A percentile compares a stretch with the other conserved stretches of the same genome.
Conservation (phyloP, 2,113 vertebrate species). For the Rhynchomys soricoides region DNA sequence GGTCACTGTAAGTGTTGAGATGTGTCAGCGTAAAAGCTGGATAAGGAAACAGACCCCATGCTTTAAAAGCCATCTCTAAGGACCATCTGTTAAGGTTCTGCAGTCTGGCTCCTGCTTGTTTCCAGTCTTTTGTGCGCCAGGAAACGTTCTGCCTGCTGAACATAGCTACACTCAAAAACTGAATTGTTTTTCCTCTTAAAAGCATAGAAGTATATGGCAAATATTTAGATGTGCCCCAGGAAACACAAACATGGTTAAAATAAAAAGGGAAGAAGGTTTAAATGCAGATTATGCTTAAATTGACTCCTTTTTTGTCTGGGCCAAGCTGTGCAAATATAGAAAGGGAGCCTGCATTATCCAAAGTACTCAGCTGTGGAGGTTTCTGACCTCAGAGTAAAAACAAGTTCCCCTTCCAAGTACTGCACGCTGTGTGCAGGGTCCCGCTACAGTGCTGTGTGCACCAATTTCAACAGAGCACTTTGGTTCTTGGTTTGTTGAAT, state of each 20-base stretch:
- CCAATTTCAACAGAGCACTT: neutral
- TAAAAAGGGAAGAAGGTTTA: slow-evolving; percentile 38
- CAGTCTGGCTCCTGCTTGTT: slow-evolving; percentile 54
- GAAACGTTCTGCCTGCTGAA: slow-evolving; percentile 42
- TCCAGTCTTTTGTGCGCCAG: slow-evolving; percentile 62
- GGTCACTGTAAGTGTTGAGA: slow-evolving; percentile 52
- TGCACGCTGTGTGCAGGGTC: neutral
- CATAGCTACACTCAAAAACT: slow-evolving; percentile 58
- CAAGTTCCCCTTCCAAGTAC: slow-evolving; percentile 44
- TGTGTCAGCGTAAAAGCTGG: slow-evolving; percentile 48
- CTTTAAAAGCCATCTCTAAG: slow-evolving; percentile 63
- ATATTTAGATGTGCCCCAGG: slow-evolving; percentile 23
- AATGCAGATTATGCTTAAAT: neutral
- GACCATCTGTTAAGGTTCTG: slow-evolving; percentile 61
- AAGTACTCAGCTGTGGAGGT: slow-evolving; percentile 54
- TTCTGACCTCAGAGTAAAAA: slow-evolving; percentile 63
- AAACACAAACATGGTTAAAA: slow-evolving; percentile 32
- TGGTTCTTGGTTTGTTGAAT: neutral
- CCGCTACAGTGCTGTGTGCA: neutral
- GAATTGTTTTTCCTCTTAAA: slow-evolving; percentile 56
- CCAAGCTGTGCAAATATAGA: slow-evolving; percentile 31
- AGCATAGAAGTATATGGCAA: slow-evolving; percentile 27
- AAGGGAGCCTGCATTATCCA: slow-evolving; percentile 46
- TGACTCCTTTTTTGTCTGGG: neutral
- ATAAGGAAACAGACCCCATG: slow-evolving; percentile 61